Base-by-base conservation (phyloP, 2,888 invertebrate genomes). In the Bhutanitis thaidina region DNA sequence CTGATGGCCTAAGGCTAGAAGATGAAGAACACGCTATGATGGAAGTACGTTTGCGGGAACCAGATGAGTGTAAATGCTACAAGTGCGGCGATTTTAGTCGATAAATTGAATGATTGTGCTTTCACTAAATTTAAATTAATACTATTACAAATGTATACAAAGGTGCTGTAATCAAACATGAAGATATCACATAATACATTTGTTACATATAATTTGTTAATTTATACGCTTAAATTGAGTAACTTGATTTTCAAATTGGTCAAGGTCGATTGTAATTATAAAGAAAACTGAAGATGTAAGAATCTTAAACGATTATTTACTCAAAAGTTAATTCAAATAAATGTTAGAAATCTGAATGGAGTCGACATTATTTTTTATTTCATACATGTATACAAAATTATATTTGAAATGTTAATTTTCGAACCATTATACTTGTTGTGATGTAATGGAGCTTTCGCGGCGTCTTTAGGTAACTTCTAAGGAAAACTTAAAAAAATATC, bases 41-140 rank as follows among this genome's bases (percentile, higher is more conserved):
- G 95, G 94, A 96, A 67, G 92, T 97, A 36, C 94, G 94, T 64
- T 88, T 97, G 52, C 91, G 94, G 53, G 97, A 97, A 77, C 97
- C 97, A 0, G 93, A 94, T 29, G 96, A 97, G 66, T 97, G 97
- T 85, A 95, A 95, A 82, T 97, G 97, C 77, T 95, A 93, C 80
- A 96, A 96, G 80, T 97, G 97, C 74, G 96, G 96, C 53, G 96
- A 96, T 71, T 95, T 93, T 70, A 94, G 94, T 25, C 39, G 39
- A 25, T n/a, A 13, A 40, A 20, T 25, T n/a, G 12, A 29, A 29
- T 7, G 14, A 12, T 12, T 0, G 7, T 13, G 7, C 10, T 34
- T 12, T 7, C 12, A 32, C 3, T 12, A 32, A 32, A 32, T 4
- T 32, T 29, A 32, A n/a, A n/a, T 4, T 32, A 32, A 12, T n/a